Evolutionary conservation across 2,797 vertebrate species (phyloP).

Genomic region (Falco peregrinus): DNA sequence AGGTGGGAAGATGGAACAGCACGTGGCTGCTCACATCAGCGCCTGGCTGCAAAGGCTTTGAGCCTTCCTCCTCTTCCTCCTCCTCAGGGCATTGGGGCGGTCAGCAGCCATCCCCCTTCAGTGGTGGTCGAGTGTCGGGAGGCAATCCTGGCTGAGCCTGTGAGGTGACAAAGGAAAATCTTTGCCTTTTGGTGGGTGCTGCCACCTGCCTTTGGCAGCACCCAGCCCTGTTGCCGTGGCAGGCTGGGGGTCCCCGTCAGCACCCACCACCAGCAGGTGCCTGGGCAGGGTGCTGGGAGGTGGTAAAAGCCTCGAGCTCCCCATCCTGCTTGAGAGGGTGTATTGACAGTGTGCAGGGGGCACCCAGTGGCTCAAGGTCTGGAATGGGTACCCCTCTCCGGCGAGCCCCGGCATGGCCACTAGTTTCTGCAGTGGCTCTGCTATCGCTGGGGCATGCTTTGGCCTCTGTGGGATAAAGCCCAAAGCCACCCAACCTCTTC

Average conservation of each 20-base stretch:
- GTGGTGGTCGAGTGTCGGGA: not conserved
- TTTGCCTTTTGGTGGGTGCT: not conserved
- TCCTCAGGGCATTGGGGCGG: accelerated
- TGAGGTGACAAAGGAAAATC: accelerated
- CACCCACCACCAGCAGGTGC: not conserved
- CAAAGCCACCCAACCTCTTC: not conserved
- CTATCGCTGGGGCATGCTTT: not conserved
- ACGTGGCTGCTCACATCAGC: not conserved
- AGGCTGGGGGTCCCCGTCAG: not conserved
- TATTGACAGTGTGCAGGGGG: accelerated
- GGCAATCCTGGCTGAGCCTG: accelerated
- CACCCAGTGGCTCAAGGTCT: not conserved
- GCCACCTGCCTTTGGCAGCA: not conserved
- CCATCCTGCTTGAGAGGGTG: not conserved
- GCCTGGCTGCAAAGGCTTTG: not conserved
- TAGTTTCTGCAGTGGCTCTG: not conserved
- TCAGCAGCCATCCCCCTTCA: not conserved
- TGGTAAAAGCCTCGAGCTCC: not conserved
- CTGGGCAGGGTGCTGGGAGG: not conserved
- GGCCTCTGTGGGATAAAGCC: not conserved
- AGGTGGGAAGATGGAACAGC: not conserved
- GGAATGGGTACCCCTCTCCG: not conserved
- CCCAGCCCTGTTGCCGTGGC: accelerated
- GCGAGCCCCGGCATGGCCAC: accelerated
- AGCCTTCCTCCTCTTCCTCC: not conserved